phyloP scores from a whole-genome alignment of 1,140 invertebrate species.

The Philopotamus ludificatus region DNA sequence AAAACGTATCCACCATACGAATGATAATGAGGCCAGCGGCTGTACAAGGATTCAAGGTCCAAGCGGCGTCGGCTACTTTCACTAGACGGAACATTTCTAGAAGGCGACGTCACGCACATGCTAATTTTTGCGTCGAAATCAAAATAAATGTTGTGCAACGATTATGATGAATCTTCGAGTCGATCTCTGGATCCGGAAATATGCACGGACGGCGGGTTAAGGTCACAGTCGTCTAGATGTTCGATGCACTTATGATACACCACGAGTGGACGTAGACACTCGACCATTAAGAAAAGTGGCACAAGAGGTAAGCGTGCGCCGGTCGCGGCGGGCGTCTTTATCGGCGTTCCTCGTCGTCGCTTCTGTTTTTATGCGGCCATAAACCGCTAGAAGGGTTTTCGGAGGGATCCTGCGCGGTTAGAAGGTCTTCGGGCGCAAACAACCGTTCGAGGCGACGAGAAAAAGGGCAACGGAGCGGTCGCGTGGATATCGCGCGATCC shows the following conservation, averaged over 20 bases:
- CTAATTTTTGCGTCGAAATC: background rate
- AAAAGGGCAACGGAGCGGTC: background rate
- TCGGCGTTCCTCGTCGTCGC: background rate
- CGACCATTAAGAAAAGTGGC: conserved; percentile 4
- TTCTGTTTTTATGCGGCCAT: background rate
- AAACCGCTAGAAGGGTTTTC: background rate
- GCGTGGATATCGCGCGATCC: too few relatives aligned
- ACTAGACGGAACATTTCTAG: conserved; percentile 7
- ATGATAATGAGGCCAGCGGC: background rate
- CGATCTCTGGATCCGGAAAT: background rate
- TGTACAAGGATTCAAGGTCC: conserved; percentile 10
- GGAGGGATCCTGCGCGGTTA: too few relatives aligned
- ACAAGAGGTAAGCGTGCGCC: background rate
- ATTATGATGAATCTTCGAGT: too few relatives aligned
- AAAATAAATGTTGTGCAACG: too few relatives aligned
- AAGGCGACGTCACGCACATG: background rate
- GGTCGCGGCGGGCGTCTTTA: background rate
- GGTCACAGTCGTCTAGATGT: background rate
- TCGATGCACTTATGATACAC: background rate
- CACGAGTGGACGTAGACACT: background rate
- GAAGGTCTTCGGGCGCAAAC: too few relatives aligned
- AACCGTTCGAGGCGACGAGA: background rate
- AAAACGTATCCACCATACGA: background rate
- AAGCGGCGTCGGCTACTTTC: background rate
- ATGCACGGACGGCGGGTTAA: background rate